Evolutionary conservation across 2,888 invertebrate genomes (phyloP).

Genomic region (Thecocarcelia acutangulata): DNA sequence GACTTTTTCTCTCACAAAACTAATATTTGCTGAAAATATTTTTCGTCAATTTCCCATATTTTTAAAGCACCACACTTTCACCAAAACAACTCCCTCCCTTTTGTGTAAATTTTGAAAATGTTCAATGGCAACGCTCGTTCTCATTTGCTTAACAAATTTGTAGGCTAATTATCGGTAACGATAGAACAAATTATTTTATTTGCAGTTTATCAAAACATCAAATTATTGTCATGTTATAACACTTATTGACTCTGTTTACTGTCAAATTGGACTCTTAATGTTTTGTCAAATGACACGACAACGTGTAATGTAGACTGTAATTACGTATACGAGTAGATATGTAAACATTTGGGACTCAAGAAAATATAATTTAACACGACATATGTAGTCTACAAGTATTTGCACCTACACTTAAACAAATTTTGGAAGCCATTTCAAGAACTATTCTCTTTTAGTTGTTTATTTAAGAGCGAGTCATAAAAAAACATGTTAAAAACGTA

Average conservation of each 20-base stretch:
- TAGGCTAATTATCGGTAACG: constrained; percentile 5
- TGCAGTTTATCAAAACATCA: constrained; percentile 33
- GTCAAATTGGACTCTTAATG: constrained; percentile 17
- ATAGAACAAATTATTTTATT: too few relatives aligned
- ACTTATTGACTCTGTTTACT: constrained; percentile 27
- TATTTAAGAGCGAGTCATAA: too few relatives aligned
- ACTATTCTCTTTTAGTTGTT: too few relatives aligned
- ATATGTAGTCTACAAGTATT: too few relatives aligned
- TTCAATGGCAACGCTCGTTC: too few relatives aligned
- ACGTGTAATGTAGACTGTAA: constrained; percentile 51
- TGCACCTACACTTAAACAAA: constrained; percentile 26
- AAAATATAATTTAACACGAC: neutral
- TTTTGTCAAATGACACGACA: constrained; percentile 27
- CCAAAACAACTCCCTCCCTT: too few relatives aligned
- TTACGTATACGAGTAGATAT: neutral
- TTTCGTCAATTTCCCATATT: too few relatives aligned
- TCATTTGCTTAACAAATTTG: neutral
- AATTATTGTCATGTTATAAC: neutral
- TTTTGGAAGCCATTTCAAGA: neutral
- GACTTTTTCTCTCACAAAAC: too few relatives aligned
- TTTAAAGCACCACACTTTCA: too few relatives aligned
- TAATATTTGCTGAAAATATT: too few relatives aligned
- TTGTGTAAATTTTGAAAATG: too few relatives aligned
- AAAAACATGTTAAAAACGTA: too few relatives aligned
- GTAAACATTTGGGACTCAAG: neutral